Base-by-base conservation (phyloP, 2,797 vertebrate genomes). In the Gambelia wislizenii region DNA sequence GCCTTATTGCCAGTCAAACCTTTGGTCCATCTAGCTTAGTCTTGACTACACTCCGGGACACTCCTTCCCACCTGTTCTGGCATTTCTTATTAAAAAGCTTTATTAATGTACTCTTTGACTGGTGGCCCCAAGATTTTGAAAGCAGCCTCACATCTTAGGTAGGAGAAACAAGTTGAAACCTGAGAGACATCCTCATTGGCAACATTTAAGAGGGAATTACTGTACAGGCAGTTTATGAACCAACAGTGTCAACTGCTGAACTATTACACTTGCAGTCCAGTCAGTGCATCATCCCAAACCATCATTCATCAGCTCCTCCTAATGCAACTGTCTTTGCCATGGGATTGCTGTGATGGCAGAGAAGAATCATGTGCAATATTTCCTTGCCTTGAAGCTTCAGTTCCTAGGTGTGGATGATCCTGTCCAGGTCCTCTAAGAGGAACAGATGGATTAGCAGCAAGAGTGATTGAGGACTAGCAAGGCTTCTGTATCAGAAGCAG, bases 181-280 rank as follows among this genome's bases (percentile, higher is more conserved):
- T n/a, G 92, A 72, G 77, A 91, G 3, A 56, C 79, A 90, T 89
- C 3, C 74, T 49, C 42, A 79, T 7, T 79, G 69, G 12, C 74
- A 86, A 13, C 87, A 87, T 36, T 42, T 79, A 86, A 83, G 33
- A 3, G 59, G 52, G 87, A 7, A 61, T 59, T 85, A 72, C 39
- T 88, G 76, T 52, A 47, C 83, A 89, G 92, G 42, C 90, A 61
- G 89, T 67, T 12, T 91, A 67, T 87, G 84, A 94, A 54, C 76
- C 82, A 88, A 84, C 44, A 90, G 84, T 49, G 88, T 84, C 80
- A 90, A 86, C 54, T 36, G 93, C 42, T 89, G 92, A 52, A 89
- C 7, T 72, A 18, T 78, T 92, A 84, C 69, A 54, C 88, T 86
- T 93, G 89, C 75, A 92, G 33, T 80, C 82, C 54, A 89, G 20